Base-by-base conservation (phyloP, 64 coral and sea anemone genomes). In the Montipora sp. region DNA sequence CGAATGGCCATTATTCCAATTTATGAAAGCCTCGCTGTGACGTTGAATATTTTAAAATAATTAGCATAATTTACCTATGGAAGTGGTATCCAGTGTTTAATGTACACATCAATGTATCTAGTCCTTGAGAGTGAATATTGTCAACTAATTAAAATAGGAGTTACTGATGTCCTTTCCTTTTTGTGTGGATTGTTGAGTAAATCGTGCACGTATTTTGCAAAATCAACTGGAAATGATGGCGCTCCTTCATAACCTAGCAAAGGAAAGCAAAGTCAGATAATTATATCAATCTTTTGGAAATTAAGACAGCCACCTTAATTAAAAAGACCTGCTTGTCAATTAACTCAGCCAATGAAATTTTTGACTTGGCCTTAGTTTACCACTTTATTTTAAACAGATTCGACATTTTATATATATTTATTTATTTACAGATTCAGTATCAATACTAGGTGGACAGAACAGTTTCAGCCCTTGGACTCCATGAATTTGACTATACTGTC, bases 211-310 rank as follows among this genome's bases (percentile, higher is more conserved):
- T 97, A 97, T 27, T 97, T 90, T 11, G 87, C 81, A 60, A 97
- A 90, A 74, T 97, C 95, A 1, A 89, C 85, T 22, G 93, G 90
- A 69, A 97, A 97, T 20, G 89, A 70, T 51, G 95, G 92, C 13
- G 89, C 84, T 61, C 95, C 95, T 69, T 97, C 95, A 73, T 97
- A 97, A 5, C 95, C 97, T 92, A 80, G 47, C 48, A 94, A 92
- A 68, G 63, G 48, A 60, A 57, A 67, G 22, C 60, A 7, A 16
- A 74, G 36, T 2, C 36, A 36, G 36, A 36, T 36, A 36, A 2
- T 36, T 36, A 36, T 36, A 36, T 36, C 36, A 36, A 36, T 36
- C 36, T 36, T 36, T 36, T 36, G 36, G 36, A 36, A 36, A 36
- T 36, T 36, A 36, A 36, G 36, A 36, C 36, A 36, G 36, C 36